A percentile compares a stretch with the other conserved stretches of the same genome.
These are phyloP conservation scores for Drosophila orena DNA, from an alignment of 1,140 invertebrate species.

Conservation along the genomic window DNA sequence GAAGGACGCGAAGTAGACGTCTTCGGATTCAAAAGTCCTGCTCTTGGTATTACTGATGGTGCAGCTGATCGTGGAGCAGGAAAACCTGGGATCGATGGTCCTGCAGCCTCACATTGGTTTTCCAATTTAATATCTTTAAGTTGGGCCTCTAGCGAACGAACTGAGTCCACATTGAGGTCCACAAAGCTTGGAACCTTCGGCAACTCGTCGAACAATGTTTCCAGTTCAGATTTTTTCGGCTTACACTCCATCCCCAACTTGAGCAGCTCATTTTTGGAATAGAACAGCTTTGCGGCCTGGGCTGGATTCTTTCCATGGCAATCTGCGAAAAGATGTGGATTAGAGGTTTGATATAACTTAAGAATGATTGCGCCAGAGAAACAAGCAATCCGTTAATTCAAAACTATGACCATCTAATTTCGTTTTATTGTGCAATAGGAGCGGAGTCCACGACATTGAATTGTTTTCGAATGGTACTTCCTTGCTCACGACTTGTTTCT, in stretches of 20 bases:
- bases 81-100: neutral
- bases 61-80: neutral
- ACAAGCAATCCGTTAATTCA: slow-evolving; percentile 23
- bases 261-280: slow-evolving; percentile 55
- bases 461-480: neutral
- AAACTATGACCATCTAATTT: neutral
- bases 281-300: slow-evolving; percentile 29
- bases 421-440: slow-evolving; percentile 22
- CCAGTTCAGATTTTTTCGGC: slow-evolving; percentile 41
- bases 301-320: slow-evolving; percentile 2
- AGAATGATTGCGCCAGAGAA: slow-evolving; percentile 7
- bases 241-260: slow-evolving; percentile 10
- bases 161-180: slow-evolving; percentile 26
- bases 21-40: no score
- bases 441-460: neutral
- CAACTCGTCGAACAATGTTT: slow-evolving; percentile 59
- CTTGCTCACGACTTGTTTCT: slow-evolving; percentile 46
- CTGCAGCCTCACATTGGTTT: neutral
- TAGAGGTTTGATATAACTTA: neutral
- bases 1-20: neutral
- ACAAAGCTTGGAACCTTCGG: slow-evolving; percentile 54
- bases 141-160: slow-evolving; percentile 29
- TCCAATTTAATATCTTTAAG: slow-evolving; percentile 36
- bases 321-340: slow-evolving; percentile 24
- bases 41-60: neutral